Conservation (phyloP, 1,140 invertebrate species). For the Choristoneura fumiferana region DNA sequence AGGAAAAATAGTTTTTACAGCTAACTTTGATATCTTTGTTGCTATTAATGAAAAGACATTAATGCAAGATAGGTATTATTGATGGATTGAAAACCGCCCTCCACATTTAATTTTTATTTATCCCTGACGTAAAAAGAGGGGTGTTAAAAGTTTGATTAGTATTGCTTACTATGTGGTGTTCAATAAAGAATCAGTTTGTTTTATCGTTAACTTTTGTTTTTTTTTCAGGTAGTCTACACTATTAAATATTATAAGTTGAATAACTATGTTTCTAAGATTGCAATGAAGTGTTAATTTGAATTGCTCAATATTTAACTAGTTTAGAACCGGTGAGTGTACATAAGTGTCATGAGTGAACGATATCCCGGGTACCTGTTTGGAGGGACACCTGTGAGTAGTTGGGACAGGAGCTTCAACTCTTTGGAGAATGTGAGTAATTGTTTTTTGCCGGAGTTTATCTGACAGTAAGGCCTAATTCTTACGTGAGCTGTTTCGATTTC, state of each 20-base stretch:
- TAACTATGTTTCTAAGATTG: constrained; percentile 8
- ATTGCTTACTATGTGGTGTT: too few relatives aligned
- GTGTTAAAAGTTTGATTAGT: too few relatives aligned
- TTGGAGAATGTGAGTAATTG: constrained; percentile 69
- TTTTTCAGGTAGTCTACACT: constrained; percentile 11
- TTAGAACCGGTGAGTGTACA: constrained; percentile 28
- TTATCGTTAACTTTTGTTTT: not conserved
- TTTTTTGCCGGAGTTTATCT: not conserved
- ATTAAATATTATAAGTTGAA: constrained; percentile 1
- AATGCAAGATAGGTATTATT: too few relatives aligned
- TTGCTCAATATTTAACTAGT: constrained; percentile 44
- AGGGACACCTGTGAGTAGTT: constrained; percentile 69
- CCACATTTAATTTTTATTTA: too few relatives aligned
- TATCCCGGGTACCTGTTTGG: constrained; percentile 67
- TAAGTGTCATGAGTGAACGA: constrained; percentile 62
- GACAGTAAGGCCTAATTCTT: too few relatives aligned
- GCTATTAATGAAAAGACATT: too few relatives aligned
- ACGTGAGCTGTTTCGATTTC: too few relatives aligned
- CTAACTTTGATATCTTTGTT: too few relatives aligned
- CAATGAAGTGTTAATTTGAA: constrained; percentile 14
- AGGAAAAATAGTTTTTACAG: too few relatives aligned
- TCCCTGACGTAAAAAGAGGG: too few relatives aligned
- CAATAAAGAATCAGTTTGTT: not conserved
- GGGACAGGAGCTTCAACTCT: constrained; percentile 68
- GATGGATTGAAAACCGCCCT: too few relatives aligned